A percentile compares a stretch with the other conserved stretches of the same genome.
phyloP scores from a whole-genome alignment of 2,113 vertebrate genomes.

The Isurus oxyrinchus region DNA sequence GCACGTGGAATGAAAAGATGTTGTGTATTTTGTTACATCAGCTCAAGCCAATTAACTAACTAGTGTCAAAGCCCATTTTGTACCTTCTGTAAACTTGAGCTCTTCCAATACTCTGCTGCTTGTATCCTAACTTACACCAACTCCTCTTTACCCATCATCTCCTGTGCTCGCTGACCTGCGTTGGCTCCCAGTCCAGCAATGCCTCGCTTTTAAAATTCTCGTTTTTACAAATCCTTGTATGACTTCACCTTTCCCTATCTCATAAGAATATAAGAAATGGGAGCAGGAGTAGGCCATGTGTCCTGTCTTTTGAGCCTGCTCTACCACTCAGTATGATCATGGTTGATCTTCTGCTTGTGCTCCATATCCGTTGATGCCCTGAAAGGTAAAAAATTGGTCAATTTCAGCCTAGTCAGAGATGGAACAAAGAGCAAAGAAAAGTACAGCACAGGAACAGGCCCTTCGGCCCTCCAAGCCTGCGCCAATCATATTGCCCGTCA shows the following conservation, averaged over 20 bases:
- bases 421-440: too few species aligned
- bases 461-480: too few species aligned
- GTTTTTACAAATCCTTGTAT: background rate
- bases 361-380: too few species aligned
- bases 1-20: background rate
- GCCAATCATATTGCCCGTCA: too few species aligned
- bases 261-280: background rate
- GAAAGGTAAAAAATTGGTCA: too few species aligned
- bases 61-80: background rate
- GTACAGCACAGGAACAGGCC: too few species aligned
- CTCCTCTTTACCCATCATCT: background rate
- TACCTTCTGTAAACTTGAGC: background rate
- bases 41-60: background rate
- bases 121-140: background rate
- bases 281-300: background rate
- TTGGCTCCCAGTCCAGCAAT: background rate
- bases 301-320: too few species aligned
- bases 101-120: background rate
- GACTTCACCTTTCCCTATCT: background rate
- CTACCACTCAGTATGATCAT: too few species aligned
- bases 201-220: background rate
- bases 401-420: too few species aligned
- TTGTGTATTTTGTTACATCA: background rate
- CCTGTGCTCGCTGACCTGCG: background rate
- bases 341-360: too few species aligned